Percentiles rank a stretch among this genome's conserved stretches.
Conservation (phyloP, 1,140 invertebrate species). For the Drosophila cardini region DNA sequence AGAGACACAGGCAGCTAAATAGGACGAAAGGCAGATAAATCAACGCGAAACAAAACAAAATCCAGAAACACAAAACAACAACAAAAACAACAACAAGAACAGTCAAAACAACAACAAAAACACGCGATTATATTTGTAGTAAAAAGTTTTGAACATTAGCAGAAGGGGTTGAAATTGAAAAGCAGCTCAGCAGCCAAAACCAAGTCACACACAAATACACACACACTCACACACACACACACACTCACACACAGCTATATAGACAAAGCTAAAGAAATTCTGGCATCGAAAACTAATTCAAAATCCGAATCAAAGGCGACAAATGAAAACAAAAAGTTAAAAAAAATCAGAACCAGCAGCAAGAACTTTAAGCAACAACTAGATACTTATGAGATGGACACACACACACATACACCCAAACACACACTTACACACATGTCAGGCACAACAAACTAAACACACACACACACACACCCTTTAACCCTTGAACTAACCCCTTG, state of each 20-base stretch:
- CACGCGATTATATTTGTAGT: constrained; percentile 55
- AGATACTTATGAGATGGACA: constrained; percentile 27
- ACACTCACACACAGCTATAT: constrained; percentile 17
- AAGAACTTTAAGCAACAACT: constrained; percentile 64
- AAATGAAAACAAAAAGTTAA: constrained; percentile 63
- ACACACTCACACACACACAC: constrained; percentile 15
- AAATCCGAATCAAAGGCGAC: constrained; percentile 56
- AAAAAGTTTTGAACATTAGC: constrained; percentile 49
- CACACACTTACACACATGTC: constrained; percentile 19
- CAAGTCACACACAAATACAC: constrained; percentile 33
- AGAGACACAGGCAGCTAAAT: constrained; percentile 54
- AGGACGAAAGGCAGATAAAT: constrained; percentile 66
- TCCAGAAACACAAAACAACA: constrained; percentile 39
- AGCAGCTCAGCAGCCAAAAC: constrained; percentile 61
- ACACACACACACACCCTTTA: constrained; percentile 3
- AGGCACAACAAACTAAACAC: constrained; percentile 23
- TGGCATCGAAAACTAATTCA: constrained; percentile 58
- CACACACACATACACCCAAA: not conserved
- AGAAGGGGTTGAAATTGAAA: constrained; percentile 70
- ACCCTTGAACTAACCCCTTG: constrained; percentile 7
- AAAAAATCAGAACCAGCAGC: constrained; percentile 59
- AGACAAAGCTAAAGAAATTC: constrained; percentile 36
- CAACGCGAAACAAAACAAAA: constrained; percentile 75
- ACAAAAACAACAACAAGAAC: constrained; percentile 43
- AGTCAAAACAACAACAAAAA: constrained; percentile 45